phyloP scores from a whole-genome alignment of 2,888 invertebrate species.

The Mesodorylaimus sp. region DNA sequence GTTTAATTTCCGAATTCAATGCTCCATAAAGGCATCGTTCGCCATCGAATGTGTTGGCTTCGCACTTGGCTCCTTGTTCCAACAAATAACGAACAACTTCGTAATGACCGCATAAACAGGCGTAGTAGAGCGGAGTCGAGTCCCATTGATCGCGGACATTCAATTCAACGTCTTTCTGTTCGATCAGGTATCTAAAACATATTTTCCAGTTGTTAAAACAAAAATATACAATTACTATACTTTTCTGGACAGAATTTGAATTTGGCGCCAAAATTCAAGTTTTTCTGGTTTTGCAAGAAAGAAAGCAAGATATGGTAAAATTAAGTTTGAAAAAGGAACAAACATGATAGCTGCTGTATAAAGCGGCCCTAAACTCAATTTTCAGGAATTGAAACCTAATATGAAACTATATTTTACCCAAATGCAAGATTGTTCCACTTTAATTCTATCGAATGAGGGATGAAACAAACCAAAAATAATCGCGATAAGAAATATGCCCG shows the following conservation, averaged over 20 bases:
- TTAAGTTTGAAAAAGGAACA: too few relatives aligned
- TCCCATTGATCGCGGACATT: conserved; percentile 39
- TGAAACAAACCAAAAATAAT: too few relatives aligned
- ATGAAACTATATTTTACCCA: too few relatives aligned
- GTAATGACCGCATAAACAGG: conserved; percentile 39
- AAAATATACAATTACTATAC: conserved; percentile 2
- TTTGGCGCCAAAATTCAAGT: not conserved
- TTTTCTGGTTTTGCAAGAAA: not conserved
- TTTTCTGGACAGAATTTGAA: not conserved
- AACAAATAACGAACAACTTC: conserved; percentile 37
- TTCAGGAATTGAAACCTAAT: too few relatives aligned
- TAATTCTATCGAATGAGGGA: too few relatives aligned
- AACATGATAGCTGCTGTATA: too few relatives aligned
- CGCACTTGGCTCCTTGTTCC: conserved; percentile 37
- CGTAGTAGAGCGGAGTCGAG: conserved; percentile 40
- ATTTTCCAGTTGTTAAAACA: too few relatives aligned
- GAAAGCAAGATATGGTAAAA: too few relatives aligned
- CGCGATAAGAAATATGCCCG: too few relatives aligned
- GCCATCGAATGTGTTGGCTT: conserved; percentile 40
- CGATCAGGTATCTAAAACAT: conserved; percentile 33
- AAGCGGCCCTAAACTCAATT: too few relatives aligned
- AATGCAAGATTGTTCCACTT: too few relatives aligned
- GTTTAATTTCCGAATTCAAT: conserved; percentile 35
- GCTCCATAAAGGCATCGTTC: conserved; percentile 41
- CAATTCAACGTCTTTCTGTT: conserved; percentile 36